Base-by-base conservation (phyloP, 1,140 invertebrate genomes). In the Leptonema lineaticorne region DNA sequence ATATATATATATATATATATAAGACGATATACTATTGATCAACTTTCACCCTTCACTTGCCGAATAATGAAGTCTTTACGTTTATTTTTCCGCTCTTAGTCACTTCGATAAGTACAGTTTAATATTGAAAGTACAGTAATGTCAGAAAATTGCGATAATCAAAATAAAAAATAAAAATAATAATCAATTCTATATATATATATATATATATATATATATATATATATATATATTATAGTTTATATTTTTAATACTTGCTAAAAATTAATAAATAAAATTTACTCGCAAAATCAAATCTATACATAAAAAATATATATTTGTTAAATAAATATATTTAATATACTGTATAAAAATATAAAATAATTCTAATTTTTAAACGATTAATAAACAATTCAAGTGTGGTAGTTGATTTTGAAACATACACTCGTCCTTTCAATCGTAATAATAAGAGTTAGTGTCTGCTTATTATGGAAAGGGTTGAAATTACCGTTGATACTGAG, bases 21-120 rank as follows among this genome's bases (percentile, higher is more conserved):
- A 53, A 58, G 22, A 56, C 26, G 41, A 60, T 33, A 63, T 63
- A 45, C 57, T 53, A 45, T 69, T 72, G 67, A 69, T 69, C 70
- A 69, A 67, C 70, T 67, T 69, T 72, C 57, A 72, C 70, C 70
- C 70, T 72, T 72, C 70, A 68, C 33, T 72, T 41, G 58, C 22
- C 56, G 68, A 72, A 69, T 72, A 72, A 72, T 72, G 70, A 72
- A 72, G 63, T 72, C 70, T 67, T 72, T 53, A 63, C 62, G 67
- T 67, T 26, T 63, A 57, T 66, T 72, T 72, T 63, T 28, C 45
- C 62, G 50, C 62, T 64, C 62, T 64, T 50, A 64, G 41, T 64
- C 45, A 64, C 50, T 62, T 45, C 20, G 16, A 24, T 53, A 24
- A 4, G n/a, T 59, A 59, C 33, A 14, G 57, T 16, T 16, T 29